These are phyloP conservation scores for Camptogramma bilineatum DNA, from an alignment of 2,888 invertebrate species.

Conservation along the genomic window DNA sequence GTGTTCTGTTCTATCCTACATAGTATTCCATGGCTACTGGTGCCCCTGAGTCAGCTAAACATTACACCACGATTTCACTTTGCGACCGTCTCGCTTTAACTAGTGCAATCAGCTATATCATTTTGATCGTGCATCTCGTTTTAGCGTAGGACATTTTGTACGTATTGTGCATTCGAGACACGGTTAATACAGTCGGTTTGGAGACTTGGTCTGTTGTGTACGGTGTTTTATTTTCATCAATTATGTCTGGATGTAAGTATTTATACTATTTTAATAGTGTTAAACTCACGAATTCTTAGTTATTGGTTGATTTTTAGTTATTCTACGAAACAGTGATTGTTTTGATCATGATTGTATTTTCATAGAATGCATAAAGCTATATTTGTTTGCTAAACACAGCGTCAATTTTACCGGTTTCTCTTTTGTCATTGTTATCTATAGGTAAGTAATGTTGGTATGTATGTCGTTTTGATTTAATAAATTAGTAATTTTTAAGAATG, in stretches of 20 bases:
- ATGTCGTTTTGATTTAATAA: not conserved
- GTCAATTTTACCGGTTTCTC: constrained; percentile 16
- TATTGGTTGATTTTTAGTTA: too few species aligned
- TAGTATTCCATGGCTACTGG: not conserved
- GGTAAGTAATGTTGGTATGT: not conserved
- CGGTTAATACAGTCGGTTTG: not conserved
- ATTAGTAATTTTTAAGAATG: not conserved
- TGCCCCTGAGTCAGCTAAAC: constrained; percentile 16
- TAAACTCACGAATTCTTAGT: not conserved
- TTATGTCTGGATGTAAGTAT: constrained; percentile 71
- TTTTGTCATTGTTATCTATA: constrained; percentile 7
- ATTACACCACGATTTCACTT: constrained; percentile 32
- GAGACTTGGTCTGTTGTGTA: constrained; percentile 4
- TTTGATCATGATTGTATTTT: not conserved
- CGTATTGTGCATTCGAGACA: constrained; percentile 1
- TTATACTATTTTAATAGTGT: constrained; percentile 3
- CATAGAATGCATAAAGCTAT: not conserved
- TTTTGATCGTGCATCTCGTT: constrained; percentile 13
- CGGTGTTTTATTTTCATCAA: constrained; percentile 31
- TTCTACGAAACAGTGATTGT: not conserved
- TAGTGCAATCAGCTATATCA: not conserved
- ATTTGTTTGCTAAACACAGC: constrained; percentile 3
- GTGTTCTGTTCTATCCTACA: constrained; percentile 6
- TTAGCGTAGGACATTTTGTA: constrained; percentile 1
- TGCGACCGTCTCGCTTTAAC: constrained; percentile 14